phyloP scores from a whole-genome alignment of 1,140 invertebrate species.

The Telenomus remus region DNA sequence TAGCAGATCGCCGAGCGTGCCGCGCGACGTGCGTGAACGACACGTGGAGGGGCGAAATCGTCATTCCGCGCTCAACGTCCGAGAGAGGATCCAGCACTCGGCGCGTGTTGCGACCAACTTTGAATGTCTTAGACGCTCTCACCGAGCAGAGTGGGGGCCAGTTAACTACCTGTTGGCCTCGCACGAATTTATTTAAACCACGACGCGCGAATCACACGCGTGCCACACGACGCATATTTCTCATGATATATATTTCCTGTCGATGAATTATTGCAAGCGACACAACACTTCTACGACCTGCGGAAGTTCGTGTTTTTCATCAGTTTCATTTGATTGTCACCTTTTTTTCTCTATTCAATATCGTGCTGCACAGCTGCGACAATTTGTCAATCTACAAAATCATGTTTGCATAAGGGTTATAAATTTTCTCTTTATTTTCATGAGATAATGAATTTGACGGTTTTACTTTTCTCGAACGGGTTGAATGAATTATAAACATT shows the following conservation, averaged over 20 bases:
- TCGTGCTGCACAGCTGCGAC: too few relatives aligned
- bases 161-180: slow-evolving; percentile 68
- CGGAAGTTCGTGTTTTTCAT: slow-evolving; percentile 35
- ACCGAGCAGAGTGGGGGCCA: slow-evolving; percentile 34
- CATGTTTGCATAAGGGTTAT: too few relatives aligned
- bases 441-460: too few relatives aligned
- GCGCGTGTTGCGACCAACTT: slow-evolving; percentile 53
- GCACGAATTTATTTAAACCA: slow-evolving; percentile 65
- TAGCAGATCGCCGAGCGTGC: slow-evolving; percentile 61
- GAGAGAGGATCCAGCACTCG: slow-evolving; percentile 38
- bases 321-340: not conserved
- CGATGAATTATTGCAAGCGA: slow-evolving; percentile 32
- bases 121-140: slow-evolving; percentile 43
- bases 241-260: slow-evolving; percentile 39
- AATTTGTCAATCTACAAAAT: too few relatives aligned
- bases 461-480: too few relatives aligned
- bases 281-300: slow-evolving; percentile 3
- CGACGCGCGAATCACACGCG: slow-evolving; percentile 60
- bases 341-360: not conserved
- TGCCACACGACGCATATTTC: slow-evolving; percentile 52
- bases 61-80: slow-evolving; percentile 59
- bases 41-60: slow-evolving; percentile 63
- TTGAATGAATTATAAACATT: too few relatives aligned
- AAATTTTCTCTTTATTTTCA: too few relatives aligned
- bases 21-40: slow-evolving; percentile 51